Conservation (phyloP, 2,113 vertebrate genomes). For the Isurus oxyrinchus region DNA sequence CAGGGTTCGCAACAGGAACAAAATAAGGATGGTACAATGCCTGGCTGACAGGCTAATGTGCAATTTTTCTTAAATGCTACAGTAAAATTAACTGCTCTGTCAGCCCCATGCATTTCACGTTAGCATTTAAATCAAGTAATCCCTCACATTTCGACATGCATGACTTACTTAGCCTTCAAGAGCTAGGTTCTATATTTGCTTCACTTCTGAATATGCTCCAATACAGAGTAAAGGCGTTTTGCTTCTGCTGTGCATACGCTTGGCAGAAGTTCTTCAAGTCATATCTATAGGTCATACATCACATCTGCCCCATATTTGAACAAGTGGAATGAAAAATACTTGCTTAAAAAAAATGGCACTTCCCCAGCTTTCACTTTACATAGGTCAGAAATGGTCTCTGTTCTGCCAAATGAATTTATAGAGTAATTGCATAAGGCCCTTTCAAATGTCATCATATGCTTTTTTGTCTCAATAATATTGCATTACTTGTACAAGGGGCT, state of each 20-base stretch:
- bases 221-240: neutral
- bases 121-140: conserved; percentile 21
- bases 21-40: neutral
- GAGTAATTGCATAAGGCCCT: conserved; percentile 41
- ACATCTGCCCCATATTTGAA: neutral
- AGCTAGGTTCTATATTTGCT: neutral
- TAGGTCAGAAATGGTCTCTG: neutral
- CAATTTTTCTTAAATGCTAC: neutral
- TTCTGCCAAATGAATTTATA: neutral
- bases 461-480: conserved; percentile 32
- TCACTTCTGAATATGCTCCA: neutral
- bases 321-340: neutral
- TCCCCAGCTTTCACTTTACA: neutral
- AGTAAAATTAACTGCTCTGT: neutral
- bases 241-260: neutral
- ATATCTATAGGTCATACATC: neutral
- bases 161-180: neutral
- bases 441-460: conserved; percentile 40
- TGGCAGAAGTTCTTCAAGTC: neutral
- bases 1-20: neutral
- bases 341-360: neutral
- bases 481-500: conserved; percentile 29
- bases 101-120: neutral
- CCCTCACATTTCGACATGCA: neutral
- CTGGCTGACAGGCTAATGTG: neutral